A percentile compares a stretch with the other conserved stretches of the same genome.
Conservation (phyloP, 2,113 vertebrate genomes). For the Percopsis transmontana region DNA sequence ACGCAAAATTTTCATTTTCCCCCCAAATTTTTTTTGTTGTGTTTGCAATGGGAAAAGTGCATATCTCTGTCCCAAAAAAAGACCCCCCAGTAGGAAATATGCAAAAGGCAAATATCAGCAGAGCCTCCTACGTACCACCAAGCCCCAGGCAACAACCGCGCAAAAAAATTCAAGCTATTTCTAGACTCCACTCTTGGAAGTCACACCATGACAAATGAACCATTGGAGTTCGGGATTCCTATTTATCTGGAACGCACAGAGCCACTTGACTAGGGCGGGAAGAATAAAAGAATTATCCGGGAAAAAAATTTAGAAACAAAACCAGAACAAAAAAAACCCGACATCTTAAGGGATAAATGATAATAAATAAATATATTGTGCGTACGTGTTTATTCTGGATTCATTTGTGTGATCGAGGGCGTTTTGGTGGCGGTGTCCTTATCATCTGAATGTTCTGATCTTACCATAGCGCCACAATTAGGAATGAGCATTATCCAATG, state of each 20-base stretch:
- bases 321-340: slow-evolving; percentile 68
- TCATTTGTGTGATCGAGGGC: slow-evolving; percentile 68
- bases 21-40: slow-evolving; percentile 48
- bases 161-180: slow-evolving; percentile 83
- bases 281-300: slow-evolving; percentile 81
- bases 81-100: slow-evolving; percentile 77
- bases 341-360: slow-evolving; percentile 78
- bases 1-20: slow-evolving; percentile 45
- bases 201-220: slow-evolving; percentile 85
- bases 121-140: slow-evolving; percentile 83
- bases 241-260: slow-evolving; percentile 81
- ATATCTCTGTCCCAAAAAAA: slow-evolving; percentile 67
- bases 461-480: slow-evolving; percentile 50
- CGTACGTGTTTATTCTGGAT: slow-evolving; percentile 48
- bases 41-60: slow-evolving; percentile 72
- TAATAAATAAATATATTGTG: slow-evolving; percentile 76
- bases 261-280: slow-evolving; percentile 78
- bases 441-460: slow-evolving; percentile 68
- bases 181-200: slow-evolving; percentile 83
- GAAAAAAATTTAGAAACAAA: slow-evolving; percentile 14
- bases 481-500: slow-evolving; percentile 63
- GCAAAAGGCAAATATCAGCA: slow-evolving; percentile 84
- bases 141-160: slow-evolving; percentile 78
- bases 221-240: slow-evolving; percentile 83
- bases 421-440: slow-evolving; percentile 71